Conservation (phyloP, 2,797 vertebrate genomes). For the Huso huso region DNA sequence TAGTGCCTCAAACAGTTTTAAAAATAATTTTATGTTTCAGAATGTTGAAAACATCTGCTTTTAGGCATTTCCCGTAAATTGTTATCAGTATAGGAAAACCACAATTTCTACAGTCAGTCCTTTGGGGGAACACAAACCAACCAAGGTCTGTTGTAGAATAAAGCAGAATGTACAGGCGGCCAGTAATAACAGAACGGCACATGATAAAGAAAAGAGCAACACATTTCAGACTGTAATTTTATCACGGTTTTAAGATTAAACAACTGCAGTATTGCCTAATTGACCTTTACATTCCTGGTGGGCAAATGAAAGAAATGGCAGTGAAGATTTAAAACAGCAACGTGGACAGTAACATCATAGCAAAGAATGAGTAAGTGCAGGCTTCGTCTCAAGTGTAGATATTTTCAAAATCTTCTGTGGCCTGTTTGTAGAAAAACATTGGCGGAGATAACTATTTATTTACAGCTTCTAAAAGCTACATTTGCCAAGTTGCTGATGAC, state of each 20-base stretch:
- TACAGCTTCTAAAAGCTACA: slow-evolving; percentile 38
- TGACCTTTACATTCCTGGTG: slow-evolving; percentile 53
- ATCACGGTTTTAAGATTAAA: slow-evolving; percentile 40
- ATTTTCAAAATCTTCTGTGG: slow-evolving; percentile 39
- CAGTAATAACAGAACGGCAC: slow-evolving; percentile 19
- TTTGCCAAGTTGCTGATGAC: no score
- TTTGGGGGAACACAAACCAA: no score
- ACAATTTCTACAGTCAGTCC: no score
- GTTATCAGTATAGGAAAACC: no score
- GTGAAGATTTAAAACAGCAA: slow-evolving; percentile 44
- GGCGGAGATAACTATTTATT: slow-evolving; percentile 46
- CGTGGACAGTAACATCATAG: not conserved
- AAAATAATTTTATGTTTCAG: no score
- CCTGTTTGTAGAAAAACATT: slow-evolving; percentile 42
- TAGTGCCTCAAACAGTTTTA: no score
- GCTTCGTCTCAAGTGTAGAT: slow-evolving; percentile 37
- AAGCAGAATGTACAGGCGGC: no score
- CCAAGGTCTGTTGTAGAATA: no score
- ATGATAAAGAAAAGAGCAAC: slow-evolving; percentile 27
- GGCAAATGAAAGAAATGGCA: slow-evolving; percentile 46
- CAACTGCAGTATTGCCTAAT: slow-evolving; percentile 34
- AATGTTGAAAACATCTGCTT: no score
- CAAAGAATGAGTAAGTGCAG: slow-evolving; percentile 8
- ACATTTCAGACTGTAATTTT: slow-evolving; percentile 38
- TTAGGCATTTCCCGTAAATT: no score